Conservation (phyloP, 1,140 invertebrate species). For the Psix sp. region DNA sequence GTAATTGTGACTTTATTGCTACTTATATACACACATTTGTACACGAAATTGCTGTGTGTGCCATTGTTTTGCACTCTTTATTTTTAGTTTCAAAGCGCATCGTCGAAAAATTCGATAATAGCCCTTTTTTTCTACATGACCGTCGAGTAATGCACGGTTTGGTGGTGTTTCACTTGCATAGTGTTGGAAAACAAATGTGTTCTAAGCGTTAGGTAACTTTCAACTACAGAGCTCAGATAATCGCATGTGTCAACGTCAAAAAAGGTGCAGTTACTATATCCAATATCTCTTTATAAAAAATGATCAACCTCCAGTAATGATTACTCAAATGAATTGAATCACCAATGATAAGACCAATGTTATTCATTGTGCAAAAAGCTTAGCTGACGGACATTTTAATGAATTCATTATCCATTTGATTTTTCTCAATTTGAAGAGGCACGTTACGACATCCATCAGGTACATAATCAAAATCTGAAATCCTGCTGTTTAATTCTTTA, state of each 20-base stretch:
- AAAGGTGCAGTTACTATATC: conserved; percentile 16
- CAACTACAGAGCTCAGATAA: conserved; percentile 10
- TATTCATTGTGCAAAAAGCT: conserved; percentile 20
- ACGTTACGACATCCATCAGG: conserved; percentile 14
- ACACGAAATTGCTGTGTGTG: background rate
- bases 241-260: conserved; percentile 9
- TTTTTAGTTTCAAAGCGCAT: conserved; percentile 3
- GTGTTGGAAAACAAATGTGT: conserved; percentile 13
- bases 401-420: conserved; percentile 1
- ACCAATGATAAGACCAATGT: conserved; percentile 24
- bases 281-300: conserved; percentile 27
- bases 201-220: conserved; percentile 15
- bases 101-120: conserved; percentile 18
- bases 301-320: conserved; percentile 15
- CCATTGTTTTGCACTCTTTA: conserved; percentile 3
- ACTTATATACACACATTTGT: background rate
- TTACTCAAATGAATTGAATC: conserved; percentile 11
- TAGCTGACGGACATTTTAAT: conserved; percentile 44
- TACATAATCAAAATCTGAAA: conserved; percentile 13
- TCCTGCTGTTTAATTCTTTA: conserved; percentile 19
- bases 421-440: conserved; percentile 6
- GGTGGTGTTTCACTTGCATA: conserved; percentile 37
- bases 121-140: conserved; percentile 17
- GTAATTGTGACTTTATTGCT: conserved; percentile 4
- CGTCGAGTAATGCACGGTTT: conserved; percentile 24